Conservation (phyloP, 2,888 invertebrate species). For the Sabellastarte sp. region DNA sequence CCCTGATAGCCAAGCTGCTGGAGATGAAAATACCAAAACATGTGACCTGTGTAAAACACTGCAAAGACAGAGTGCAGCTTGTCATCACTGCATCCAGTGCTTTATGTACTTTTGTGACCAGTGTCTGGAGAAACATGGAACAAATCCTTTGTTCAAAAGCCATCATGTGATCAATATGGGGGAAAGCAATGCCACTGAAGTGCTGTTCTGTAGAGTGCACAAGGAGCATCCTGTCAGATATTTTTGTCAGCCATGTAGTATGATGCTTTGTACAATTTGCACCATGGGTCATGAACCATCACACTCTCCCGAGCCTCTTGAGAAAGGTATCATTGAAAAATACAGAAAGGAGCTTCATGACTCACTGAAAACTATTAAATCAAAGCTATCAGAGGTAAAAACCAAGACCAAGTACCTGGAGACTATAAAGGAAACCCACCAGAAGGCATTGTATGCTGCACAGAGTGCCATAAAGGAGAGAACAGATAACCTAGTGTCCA, state of each 20-base stretch:
- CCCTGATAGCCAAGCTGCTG: neutral
- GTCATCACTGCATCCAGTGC: slow-evolving; percentile 29
- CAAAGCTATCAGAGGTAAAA: slow-evolving; percentile 22
- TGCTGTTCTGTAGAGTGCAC: slow-evolving; percentile 26
- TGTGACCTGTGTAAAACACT: slow-evolving; percentile 27
- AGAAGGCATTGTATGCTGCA: slow-evolving; percentile 20
- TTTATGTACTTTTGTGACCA: slow-evolving; percentile 27
- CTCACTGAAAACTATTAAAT: slow-evolving; percentile 8
- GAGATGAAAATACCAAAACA: neutral
- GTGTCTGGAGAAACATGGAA: slow-evolving; percentile 24
- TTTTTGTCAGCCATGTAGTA: slow-evolving; percentile 24
- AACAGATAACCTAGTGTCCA: slow-evolving; percentile 16
- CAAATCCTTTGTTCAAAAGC: slow-evolving; percentile 21
- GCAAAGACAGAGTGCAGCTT: slow-evolving; percentile 10
- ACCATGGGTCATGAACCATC: slow-evolving; percentile 25
- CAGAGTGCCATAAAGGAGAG: slow-evolving; percentile 21
- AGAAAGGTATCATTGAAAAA: slow-evolving; percentile 22
- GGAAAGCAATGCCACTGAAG: slow-evolving; percentile 9
- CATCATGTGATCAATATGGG: slow-evolving; percentile 24
- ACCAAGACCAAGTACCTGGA: slow-evolving; percentile 24
- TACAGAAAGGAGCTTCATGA: slow-evolving; percentile 18
- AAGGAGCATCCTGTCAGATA: slow-evolving; percentile 24
- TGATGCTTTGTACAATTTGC: slow-evolving; percentile 31
- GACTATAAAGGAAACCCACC: slow-evolving; percentile 26
- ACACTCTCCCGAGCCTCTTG: slow-evolving; percentile 25